Evolutionary conservation across 1,140 invertebrate genomes (phyloP).

Genomic region (Temnothorax longispinosus): DNA sequence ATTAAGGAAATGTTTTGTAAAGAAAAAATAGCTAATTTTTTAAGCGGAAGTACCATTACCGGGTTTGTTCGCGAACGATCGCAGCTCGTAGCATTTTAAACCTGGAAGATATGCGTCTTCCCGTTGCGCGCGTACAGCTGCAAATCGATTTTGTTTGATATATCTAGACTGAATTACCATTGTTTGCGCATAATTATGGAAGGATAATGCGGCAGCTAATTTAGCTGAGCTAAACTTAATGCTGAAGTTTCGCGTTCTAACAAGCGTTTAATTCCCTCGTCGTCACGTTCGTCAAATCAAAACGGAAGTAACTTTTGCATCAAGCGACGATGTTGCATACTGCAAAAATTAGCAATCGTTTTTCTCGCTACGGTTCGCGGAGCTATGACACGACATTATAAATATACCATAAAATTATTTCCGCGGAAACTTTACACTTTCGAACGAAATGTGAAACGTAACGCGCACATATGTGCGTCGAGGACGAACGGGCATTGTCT

Average conservation of each 20-base stretch:
- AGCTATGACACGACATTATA: not conserved
- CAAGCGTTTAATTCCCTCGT: conserved; percentile 31
- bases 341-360: not conserved
- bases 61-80: not conserved
- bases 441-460: not conserved
- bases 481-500: conserved; percentile 24
- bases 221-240: not conserved
- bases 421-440: conserved; percentile 15
- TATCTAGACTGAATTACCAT: not conserved
- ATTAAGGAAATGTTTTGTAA: conserved; percentile 38
- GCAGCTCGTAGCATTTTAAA: not conserved
- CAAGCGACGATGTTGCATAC: not conserved
- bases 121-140: not conserved
- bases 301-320: conserved; percentile 21
- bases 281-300: conserved; percentile 10
- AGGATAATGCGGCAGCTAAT: not conserved
- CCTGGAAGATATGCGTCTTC: not conserved
- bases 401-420: conserved; percentile 51
- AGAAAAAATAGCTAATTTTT: conserved; percentile 34
- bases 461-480: not conserved
- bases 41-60: not conserved
- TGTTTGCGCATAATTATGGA: conserved; percentile 1
- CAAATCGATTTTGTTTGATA: not conserved
- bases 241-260: not conserved
- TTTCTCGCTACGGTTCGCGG: not conserved